Base-by-base conservation (phyloP, 2,888 invertebrate genomes). In the Sarcophaga rosellei region DNA sequence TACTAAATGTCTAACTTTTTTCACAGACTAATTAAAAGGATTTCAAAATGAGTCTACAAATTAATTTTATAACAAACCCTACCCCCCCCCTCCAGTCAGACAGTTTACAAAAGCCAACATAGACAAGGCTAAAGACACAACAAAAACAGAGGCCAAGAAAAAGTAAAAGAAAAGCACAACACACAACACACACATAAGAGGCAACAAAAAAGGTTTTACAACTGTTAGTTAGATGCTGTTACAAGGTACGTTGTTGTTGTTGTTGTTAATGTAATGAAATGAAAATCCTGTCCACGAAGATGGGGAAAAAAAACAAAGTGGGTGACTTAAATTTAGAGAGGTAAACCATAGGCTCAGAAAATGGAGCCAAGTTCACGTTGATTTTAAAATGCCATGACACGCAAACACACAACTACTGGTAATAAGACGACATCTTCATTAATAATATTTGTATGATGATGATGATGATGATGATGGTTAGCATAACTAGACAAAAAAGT, bases 1-100 rank as follows among this genome's bases (percentile, higher is more conserved):
- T 74, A 77, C 77, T 62, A 77, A 86, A 75, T 75, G 86, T 77
- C 69, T 78, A 84, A 86, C 83, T 84, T 83, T 81, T 79, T 78
- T 35, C 57, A 68, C 83, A 75, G 74, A 81, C 86, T 86, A 84
- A 86, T 86, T 86, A 86, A 84, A 86, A 84, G 81, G 73, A 86
- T 81, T 86, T 81, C 80, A 47, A 77, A 86, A 78, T 81, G 81
- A 84, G 80, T 25, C 80, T 81, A 74, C 74, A 86, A 81, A 84
- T 83, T 86, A 78, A 81, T 86, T 84, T 81, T 72, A 75, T 72
- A 84, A 70, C 81, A 57, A 72, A 84, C 77, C 74, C 74, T 74
- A 35, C 8, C 35, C 2, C 35, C 8, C 2, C 35, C 35, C 35
- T 35, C 10, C 1, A 53, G 23, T 20, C 53, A 68, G 70, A 20